Evolutionary conservation across 2,888 invertebrate species (phyloP), one percentile per base, ranked within the genome.

Genomic region (Galerucella nymphaeae): DNA sequence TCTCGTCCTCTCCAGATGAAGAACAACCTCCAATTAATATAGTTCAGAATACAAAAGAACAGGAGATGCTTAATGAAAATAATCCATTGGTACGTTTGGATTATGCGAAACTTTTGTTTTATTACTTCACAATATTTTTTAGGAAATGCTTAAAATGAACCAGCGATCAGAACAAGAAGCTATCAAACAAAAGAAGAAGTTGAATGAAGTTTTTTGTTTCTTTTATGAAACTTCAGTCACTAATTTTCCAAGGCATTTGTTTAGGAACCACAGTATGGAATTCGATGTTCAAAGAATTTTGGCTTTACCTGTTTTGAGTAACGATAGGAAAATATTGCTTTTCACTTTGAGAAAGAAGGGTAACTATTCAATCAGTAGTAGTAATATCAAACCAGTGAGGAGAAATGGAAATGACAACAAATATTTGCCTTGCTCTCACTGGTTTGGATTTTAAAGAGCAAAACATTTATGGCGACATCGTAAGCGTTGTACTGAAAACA

Each of bases 271-370:
- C 48, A 48, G 48, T 48, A 48, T 48, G 48, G 14, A 48, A 48
- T 48, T 48, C 48, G 48, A 48, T 48, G 48, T 48, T 48, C 48
- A 48, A 48, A 48, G 14, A 48, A 14, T 48, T 48, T 48, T 48
- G 48, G 48, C 48, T 48, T 48, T 48, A 48, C 48, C 48, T 48
- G 48, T n/a, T 48, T 48, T 48, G n/a, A 48, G 48, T 48, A 48
- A 13, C 2, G 48, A 48, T n/a, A 48, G 48, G n/a, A 48, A 48
- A 48, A 48, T 48, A 48, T 48, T 48, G 48, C 48, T 48, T 48
- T 48, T n/a, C 48, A 48, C 2, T 48, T 48, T 48, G n/a, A 48
- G 48, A n/a, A 48, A 48, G n/a, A 48, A 48, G 48, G 48, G 48
- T 48, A 48, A 48, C 48, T 48, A 48, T 48, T 48, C n/a, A 48